Evolutionary conservation across 2,888 invertebrate species (phyloP).

Genomic region (Encarsia formosa): DNA sequence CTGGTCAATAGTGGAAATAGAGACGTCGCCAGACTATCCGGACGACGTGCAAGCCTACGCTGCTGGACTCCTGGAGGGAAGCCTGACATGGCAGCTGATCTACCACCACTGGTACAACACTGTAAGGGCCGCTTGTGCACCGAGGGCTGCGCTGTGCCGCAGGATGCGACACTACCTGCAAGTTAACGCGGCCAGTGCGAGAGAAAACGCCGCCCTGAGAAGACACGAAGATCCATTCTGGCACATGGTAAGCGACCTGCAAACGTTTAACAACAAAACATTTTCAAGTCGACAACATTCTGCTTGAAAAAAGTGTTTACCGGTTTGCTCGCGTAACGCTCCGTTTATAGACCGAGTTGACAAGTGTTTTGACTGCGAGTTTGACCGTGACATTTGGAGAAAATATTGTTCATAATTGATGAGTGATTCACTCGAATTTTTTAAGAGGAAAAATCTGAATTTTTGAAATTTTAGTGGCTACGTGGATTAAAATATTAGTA

Average conservation of each 20-base stretch:
- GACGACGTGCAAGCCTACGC: constrained; percentile 81
- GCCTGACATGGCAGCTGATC: constrained; percentile 75
- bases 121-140: constrained; percentile 49
- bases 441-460: too few species aligned
- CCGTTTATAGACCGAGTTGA: too few species aligned
- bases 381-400: too few species aligned
- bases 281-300: neutral
- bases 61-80: constrained; percentile 81
- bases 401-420: too few species aligned
- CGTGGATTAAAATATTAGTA: too few species aligned
- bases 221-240: constrained; percentile 66
- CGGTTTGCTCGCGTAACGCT: too few species aligned
- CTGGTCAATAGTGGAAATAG: constrained; percentile 78
- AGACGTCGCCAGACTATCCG: constrained; percentile 68
- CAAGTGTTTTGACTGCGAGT: too few species aligned
- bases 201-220: constrained; percentile 55
- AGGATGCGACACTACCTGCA: constrained; percentile 63
- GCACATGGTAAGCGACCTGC: constrained; percentile 73
- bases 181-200: constrained; percentile 62
- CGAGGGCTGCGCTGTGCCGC: constrained; percentile 54
- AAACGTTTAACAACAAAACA: neutral
- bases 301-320: too few species aligned
- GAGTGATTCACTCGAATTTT: too few species aligned
- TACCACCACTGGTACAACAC: constrained; percentile 76
- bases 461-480: too few species aligned